Percentiles rank a stretch among this genome's conserved stretches.
Evolutionary conservation across 2,888 invertebrate genomes (phyloP).

Genomic region (Tuberolachnus salignus): DNA sequence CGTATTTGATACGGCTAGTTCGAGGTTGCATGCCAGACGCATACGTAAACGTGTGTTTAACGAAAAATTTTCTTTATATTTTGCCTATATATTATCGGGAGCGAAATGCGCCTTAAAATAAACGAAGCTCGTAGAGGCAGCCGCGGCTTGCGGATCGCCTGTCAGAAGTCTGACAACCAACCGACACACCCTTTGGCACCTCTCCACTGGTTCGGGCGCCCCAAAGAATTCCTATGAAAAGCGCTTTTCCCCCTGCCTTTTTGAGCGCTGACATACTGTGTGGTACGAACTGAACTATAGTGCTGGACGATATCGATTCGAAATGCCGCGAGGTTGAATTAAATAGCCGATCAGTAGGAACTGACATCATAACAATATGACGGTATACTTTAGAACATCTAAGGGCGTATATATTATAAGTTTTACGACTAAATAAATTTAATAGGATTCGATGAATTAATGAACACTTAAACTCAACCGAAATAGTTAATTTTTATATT

Average conservation of each 20-base stretch:
- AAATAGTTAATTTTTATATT: too few relatives aligned
- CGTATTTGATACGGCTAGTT: neutral
- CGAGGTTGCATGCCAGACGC: neutral
- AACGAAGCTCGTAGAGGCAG: constrained; percentile 24
- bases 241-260: neutral
- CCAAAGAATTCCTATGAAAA: constrained; percentile 49
- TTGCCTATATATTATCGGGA: neutral
- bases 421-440: neutral
- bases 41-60: too few relatives aligned
- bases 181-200: constrained; percentile 43
- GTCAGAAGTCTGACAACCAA: constrained; percentile 50
- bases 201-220: constrained; percentile 22
- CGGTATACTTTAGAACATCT: neutral
- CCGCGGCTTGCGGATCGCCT: constrained; percentile 8
- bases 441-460: too few relatives aligned
- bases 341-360: constrained; percentile 20
- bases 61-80: neutral
- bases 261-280: constrained; percentile 21
- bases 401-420: neutral
- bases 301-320: constrained; percentile 44
- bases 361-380: neutral
- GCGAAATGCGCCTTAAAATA: constrained; percentile 34
- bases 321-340: constrained; percentile 27
- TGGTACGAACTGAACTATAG: constrained; percentile 8
- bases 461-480: too few relatives aligned